phyloP scores from a whole-genome alignment of 2,888 invertebrate genomes.

The Eupsilia transversa region DNA sequence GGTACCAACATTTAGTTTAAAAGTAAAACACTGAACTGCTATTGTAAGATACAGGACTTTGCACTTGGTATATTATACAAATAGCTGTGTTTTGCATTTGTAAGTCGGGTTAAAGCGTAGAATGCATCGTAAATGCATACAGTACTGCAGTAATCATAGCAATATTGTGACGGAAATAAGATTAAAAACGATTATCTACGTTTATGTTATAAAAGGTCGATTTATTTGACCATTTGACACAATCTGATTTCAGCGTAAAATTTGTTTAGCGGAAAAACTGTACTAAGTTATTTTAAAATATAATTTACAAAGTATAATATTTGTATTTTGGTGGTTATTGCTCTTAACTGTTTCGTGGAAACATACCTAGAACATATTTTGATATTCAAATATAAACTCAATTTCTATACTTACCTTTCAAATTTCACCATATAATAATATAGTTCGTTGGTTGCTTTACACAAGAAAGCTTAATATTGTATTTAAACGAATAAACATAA shows the following conservation, averaged over 20 bases:
- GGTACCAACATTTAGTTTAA: conserved; percentile 1
- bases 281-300: not conserved
- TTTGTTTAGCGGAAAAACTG: not conserved
- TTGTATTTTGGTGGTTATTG: not conserved
- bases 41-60: not conserved
- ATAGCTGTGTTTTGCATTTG: not conserved
- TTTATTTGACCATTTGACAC: not conserved
- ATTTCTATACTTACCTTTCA: not conserved
- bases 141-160: not conserved
- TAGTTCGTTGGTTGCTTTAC: not conserved
- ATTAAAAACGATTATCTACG: not conserved
- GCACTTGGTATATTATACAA: not conserved
- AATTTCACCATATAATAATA: not conserved
- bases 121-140: not conserved
- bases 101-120: not conserved
- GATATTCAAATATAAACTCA: not conserved
- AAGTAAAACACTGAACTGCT: conserved; percentile 17
- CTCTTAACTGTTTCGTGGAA: not conserved
- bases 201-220: not conserved
- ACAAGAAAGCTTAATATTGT: conserved; percentile 15
- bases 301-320: not conserved
- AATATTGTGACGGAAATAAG: not conserved
- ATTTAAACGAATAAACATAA: not conserved
- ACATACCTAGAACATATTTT: not conserved
- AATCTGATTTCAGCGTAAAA: not conserved